These are phyloP conservation scores for Cepaea hortensis DNA, from an alignment of 2,888 invertebrate genomes.

Conservation along the genomic window DNA sequence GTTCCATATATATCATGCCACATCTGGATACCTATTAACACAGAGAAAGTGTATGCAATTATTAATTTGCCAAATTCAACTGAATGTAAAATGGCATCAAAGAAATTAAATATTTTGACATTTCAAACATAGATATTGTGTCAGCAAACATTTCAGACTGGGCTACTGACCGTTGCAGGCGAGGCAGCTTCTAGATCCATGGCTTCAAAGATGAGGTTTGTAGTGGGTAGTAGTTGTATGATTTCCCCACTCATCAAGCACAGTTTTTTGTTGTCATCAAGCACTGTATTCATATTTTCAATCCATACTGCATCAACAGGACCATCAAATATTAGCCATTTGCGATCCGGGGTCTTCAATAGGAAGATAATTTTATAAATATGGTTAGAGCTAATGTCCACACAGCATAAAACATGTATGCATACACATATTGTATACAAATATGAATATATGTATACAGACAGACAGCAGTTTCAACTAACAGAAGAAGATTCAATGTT, in stretches of 20 bases:
- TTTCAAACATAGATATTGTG: neutral
- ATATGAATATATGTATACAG: no score
- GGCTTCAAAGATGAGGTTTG: slow-evolving; percentile 96
- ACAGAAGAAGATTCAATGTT: no score
- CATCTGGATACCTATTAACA: slow-evolving; percentile 75
- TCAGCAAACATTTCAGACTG: neutral
- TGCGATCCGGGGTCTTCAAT: slow-evolving; percentile 83
- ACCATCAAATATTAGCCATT: slow-evolving; percentile 77
- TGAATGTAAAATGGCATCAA: neutral
- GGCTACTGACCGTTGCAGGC: slow-evolving; percentile 75
- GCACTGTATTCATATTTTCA: slow-evolving; percentile 77
- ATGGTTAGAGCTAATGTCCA: no score
- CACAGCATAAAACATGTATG: no score
- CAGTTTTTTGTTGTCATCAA: slow-evolving; percentile 77
- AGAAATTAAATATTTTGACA: neutral
- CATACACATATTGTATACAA: no score
- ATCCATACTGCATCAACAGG: slow-evolving; percentile 77
- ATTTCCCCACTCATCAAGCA: slow-evolving; percentile 98
- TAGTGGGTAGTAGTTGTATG: slow-evolving; percentile 91
- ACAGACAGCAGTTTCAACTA: no score
- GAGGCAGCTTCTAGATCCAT: slow-evolving; percentile 85
- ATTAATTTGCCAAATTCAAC: no score
- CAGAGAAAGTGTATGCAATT: neutral
- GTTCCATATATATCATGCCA: slow-evolving; percentile 79
- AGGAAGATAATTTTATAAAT: no score